Percentiles rank a stretch among this genome's conserved stretches.
phyloP scores from a whole-genome alignment of 1,140 invertebrate species.

The Cydia amplana region DNA sequence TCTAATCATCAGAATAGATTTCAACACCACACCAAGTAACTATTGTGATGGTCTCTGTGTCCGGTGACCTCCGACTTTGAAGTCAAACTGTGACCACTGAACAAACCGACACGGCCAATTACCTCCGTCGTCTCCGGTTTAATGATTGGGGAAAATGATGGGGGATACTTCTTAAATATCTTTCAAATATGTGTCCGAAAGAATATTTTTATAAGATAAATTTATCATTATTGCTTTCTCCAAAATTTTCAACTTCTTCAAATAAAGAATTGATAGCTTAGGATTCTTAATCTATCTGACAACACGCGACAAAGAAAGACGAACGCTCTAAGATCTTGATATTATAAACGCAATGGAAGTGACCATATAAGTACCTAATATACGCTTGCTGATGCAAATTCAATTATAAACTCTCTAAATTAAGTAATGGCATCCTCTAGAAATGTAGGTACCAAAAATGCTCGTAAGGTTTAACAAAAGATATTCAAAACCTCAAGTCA shows the following conservation, averaged over 20 bases:
- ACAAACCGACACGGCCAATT: background rate
- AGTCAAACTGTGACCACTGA: background rate
- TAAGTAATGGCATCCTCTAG: background rate
- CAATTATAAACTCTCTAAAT: background rate
- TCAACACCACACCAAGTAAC: background rate
- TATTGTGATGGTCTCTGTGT: background rate
- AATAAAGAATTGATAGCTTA: no score
- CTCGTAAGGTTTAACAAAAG: background rate
- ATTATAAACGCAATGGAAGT: no score
- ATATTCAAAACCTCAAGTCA: constrained; percentile 25
- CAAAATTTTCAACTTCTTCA: no score
- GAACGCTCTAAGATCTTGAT: no score
- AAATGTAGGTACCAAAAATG: background rate
- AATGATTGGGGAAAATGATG: no score
- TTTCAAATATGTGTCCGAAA: no score
- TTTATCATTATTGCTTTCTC: no score
- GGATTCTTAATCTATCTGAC: no score
- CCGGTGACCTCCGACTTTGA: background rate
- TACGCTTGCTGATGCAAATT: background rate
- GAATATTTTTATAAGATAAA: no score
- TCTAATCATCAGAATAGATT: background rate
- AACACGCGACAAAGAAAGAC: no score
- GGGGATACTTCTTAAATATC: background rate
- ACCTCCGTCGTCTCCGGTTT: background rate
- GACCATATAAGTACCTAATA: no score